phyloP scores from a whole-genome alignment of 2,797 vertebrate genomes.

The Spinus pinus region DNA sequence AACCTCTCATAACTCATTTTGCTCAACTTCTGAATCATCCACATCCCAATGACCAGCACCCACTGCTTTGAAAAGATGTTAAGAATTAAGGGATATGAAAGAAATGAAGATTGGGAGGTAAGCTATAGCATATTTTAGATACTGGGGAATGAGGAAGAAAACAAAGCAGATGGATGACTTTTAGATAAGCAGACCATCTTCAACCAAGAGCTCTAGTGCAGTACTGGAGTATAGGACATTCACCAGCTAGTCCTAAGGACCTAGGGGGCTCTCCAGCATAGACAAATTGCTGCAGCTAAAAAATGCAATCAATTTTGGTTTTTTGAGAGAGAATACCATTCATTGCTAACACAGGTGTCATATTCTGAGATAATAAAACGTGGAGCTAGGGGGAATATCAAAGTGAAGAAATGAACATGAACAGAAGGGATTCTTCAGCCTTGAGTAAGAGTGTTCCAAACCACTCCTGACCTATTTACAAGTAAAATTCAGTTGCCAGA shows the following conservation, averaged over 20 bases:
- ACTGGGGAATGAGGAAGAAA: background rate
- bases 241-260: background rate
- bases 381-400: background rate
- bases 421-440: background rate
- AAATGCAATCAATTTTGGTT: rapidly evolving
- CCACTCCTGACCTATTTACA: background rate
- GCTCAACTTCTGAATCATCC: background rate
- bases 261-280: background rate
- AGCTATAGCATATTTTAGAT: background rate
- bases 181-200: background rate
- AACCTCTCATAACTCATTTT: background rate
- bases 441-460: background rate
- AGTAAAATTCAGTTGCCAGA: background rate
- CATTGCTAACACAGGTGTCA: background rate
- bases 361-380: background rate
- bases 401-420: background rate
- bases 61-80: background rate
- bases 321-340: background rate
- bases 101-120: background rate
- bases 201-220: background rate
- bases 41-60: background rate
- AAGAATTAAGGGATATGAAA: background rate
- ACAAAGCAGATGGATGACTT: background rate
- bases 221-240: background rate
- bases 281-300: background rate